Evolutionary conservation across 2,113 vertebrate species (phyloP).

Genomic region (Dolichotis patagonum): DNA sequence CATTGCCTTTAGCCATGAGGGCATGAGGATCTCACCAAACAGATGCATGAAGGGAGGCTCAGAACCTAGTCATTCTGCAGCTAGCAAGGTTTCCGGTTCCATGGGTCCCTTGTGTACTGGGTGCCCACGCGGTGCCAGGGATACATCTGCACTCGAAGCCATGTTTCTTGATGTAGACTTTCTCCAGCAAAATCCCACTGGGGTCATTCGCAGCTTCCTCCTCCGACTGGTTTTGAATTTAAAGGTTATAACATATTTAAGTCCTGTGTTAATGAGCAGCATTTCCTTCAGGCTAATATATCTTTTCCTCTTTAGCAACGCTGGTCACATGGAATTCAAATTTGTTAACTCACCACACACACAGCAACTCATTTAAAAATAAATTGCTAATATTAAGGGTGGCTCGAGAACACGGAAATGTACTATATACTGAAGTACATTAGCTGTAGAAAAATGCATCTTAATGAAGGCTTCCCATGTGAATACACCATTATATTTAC

Average conservation of each 20-base stretch:
- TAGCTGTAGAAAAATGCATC: constrained; percentile 88
- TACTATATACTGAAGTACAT: constrained; percentile 74
- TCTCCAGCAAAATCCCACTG: background rate
- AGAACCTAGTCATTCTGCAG: accelerated
- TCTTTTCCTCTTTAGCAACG: constrained; percentile 79
- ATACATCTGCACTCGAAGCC: background rate
- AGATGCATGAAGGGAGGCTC: background rate
- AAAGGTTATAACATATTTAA: constrained; percentile 70
- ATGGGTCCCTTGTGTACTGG: accelerated
- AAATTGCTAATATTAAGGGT: constrained; percentile 87
- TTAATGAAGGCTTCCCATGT: constrained; percentile 90
- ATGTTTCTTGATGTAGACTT: constrained; percentile 29
- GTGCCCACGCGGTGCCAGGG: background rate
- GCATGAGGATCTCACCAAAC: background rate
- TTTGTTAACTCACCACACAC: constrained; percentile 83
- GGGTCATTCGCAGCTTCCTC: constrained; percentile 26
- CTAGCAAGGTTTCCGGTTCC: accelerated
- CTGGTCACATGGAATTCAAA: constrained; percentile 82
- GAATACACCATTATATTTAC: constrained; percentile 89
- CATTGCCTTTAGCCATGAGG: background rate
- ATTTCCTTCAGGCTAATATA: constrained; percentile 81
- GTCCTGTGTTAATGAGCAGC: constrained; percentile 73
- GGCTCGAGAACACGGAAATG: constrained; percentile 81
- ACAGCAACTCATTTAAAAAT: constrained; percentile 87
- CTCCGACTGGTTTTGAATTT: constrained; percentile 67